Base-by-base conservation (phyloP, 2,797 vertebrate genomes). In the Cossypha polioptera region DNA sequence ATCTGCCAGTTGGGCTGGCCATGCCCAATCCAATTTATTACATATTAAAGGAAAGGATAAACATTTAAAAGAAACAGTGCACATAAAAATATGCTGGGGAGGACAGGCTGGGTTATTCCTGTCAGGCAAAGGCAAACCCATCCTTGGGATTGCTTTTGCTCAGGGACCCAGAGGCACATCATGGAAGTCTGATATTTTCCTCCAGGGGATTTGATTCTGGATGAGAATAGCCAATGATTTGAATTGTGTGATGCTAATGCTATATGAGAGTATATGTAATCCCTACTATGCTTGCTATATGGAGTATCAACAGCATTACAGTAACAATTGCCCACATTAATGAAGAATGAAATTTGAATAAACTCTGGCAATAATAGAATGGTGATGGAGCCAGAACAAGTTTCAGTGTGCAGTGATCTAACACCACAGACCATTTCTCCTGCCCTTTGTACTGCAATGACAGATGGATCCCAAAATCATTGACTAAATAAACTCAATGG, bases 401-500 rank as follows among this genome's bases (percentile, higher is more conserved):
- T 45, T 65, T 53, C 0, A 1, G 31, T 2, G 9, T 1, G 0
- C 45, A 75, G 28, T 0, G 0, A 38, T 24, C 16, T 33, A 47
- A 42, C 33, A 86, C 16, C 18, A 81, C 26, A 53, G 45, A 53
- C 10, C 7, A 16, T 11, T 35, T 36, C 33, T 76, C 38, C 63
- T 53, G 38, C 57, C 38, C 31, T 53, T 13, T 65, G 51, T 21
- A 21, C 33, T 75, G 57, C 43, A 63, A 6, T 8, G 24, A 33
- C 24, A 68, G 24, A 26, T 22, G n/a, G 14, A 63, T 43, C 24
- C 17, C 43, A 20, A 57, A 57, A 48, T 25, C 43, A 58, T 5
- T 16, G 57, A 40, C 25, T 51, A 57, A 63, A 36, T 28, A 55
- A 50, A 55, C 35, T 26, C 65, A 42, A 13, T 5, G 3, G 31